Evolutionary conservation across 2,888 invertebrate genomes (phyloP).

Genomic region (Sipunculus nudus): DNA sequence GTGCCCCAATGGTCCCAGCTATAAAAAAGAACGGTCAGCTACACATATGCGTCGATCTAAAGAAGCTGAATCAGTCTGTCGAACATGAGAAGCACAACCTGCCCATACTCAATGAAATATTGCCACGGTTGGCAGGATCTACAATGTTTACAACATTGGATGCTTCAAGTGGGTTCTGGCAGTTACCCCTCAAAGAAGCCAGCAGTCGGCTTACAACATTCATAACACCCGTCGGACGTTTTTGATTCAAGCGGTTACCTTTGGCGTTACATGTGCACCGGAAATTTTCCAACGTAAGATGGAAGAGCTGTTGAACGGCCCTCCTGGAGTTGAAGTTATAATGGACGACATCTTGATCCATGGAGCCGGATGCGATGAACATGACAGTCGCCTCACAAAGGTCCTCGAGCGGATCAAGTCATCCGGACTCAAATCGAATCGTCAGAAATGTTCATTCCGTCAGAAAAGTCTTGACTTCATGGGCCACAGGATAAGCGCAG

Average conservation of each 20-base stretch:
- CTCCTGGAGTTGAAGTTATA: neutral
- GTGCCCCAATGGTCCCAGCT: neutral
- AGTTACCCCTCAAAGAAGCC: neutral
- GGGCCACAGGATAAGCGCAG: too few species aligned
- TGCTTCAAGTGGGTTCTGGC: conserved; percentile 1
- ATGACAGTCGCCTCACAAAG: too few species aligned
- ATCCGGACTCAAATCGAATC: too few species aligned
- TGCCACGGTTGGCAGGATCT: neutral
- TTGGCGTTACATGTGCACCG: neutral
- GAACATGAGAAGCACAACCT: neutral
- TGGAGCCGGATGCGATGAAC: too few species aligned
- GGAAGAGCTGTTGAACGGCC: neutral
- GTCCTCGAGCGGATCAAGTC: too few species aligned
- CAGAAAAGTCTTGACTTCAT: too few species aligned
- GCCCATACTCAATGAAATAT: neutral
- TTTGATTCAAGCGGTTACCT: neutral
- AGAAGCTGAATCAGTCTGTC: too few species aligned
- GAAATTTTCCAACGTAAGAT: neutral
- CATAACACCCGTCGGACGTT: neutral
- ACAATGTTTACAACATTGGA: neutral
- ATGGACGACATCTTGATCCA: conserved; percentile 1
- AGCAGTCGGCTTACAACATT: neutral
- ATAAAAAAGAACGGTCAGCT: neutral
- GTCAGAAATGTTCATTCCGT: too few species aligned
- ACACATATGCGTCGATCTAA: neutral